These are phyloP conservation scores for Myathropa florea DNA, from an alignment of 2,888 invertebrate genomes.

Conservation along the genomic window DNA sequence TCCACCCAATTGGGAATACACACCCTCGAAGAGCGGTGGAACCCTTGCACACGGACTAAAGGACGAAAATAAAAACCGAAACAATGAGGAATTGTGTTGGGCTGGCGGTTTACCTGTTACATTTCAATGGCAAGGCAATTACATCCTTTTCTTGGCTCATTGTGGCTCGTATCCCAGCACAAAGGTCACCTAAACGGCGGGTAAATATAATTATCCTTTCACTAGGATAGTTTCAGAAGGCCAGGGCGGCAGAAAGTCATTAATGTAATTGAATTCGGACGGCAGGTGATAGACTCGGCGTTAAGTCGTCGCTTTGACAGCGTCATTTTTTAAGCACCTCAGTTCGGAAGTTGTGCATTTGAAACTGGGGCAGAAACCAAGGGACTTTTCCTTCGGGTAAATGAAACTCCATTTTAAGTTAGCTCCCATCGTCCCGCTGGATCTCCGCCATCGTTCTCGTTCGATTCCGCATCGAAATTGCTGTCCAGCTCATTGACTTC, in stretches of 20 bases:
- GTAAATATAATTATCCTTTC: slow-evolving; percentile 59
- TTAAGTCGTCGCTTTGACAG: too few relatives aligned
- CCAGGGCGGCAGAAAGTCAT: not conserved
- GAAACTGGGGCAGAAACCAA: too few relatives aligned
- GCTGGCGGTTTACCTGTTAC: slow-evolving; percentile 53
- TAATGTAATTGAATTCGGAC: slow-evolving; percentile 49
- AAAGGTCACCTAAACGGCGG: slow-evolving; percentile 40
- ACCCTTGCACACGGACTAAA: not conserved
- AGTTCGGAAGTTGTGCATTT: too few relatives aligned
- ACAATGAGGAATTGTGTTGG: not conserved
- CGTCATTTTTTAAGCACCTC: too few relatives aligned
- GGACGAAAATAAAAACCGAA: slow-evolving; percentile 10
- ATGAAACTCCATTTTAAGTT: not conserved
- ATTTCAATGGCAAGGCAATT: slow-evolving; percentile 57
- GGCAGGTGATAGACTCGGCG: slow-evolving; percentile 20
- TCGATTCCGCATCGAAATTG: too few relatives aligned
- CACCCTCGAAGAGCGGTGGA: slow-evolving; percentile 36
- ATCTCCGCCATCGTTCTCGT: not conserved
- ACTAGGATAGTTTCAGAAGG: slow-evolving; percentile 20
- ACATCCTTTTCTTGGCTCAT: slow-evolving; percentile 1
- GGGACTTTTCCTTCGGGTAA: too few relatives aligned
- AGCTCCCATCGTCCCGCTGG: not conserved
- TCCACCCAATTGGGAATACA: slow-evolving; percentile 64
- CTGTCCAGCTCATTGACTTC: not conserved
- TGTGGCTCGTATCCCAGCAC: slow-evolving; percentile 3